Base-by-base conservation (phyloP, 2,888 invertebrate species). In the Xanthostigma xanthostigma region DNA sequence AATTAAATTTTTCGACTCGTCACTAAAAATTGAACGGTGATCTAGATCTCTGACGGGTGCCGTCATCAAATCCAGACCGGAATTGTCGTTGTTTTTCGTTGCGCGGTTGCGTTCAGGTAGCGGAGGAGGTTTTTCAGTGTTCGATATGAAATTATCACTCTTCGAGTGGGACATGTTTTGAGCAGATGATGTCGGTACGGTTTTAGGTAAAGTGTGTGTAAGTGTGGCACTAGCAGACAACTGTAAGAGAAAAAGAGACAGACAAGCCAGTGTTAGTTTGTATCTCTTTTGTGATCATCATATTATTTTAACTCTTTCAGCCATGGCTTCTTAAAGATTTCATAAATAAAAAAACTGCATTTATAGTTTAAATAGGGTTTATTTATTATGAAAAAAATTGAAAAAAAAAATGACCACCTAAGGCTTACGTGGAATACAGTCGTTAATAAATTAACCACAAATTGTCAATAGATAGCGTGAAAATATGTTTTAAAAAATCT, bases 91-190 rank as follows among this genome's bases (percentile, higher is more conserved):
- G 34, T 39, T 14, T 50, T 63, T 64, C 13, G 65, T 55, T 37
- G 63, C 62, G 36, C 62, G 69, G 60, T 73, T 73, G 50, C 74
- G 64, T 60, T 74, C 73, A 37, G 75, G 75, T 52, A 74, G 60
- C 36, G 75, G 75, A 27, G 75, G 75, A 51, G 74, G 74, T 44
- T 53, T 50, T 53, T 51, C 27, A 51, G 47, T 48, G 27, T 27
- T 27, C 27, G 27, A 27, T 49, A 53, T 53, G 55, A 54, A 47
- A 45, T 50, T 46, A 43, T 48, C 38, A 50, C 46, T 54, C 54
- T 56, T 39, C 58, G 55, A 42, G 59, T 57, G 52, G 58, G 54
- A 46, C 52, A 53, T 51, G 49, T 49, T 52, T 54, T 57, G 44
- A 56, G 56, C 50, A 59, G 58, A 50, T 55, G 57, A 50, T 53